phyloP scores from a whole-genome alignment of 2,797 vertebrate species.

The Xiphorhynchus erythropygius region DNA sequence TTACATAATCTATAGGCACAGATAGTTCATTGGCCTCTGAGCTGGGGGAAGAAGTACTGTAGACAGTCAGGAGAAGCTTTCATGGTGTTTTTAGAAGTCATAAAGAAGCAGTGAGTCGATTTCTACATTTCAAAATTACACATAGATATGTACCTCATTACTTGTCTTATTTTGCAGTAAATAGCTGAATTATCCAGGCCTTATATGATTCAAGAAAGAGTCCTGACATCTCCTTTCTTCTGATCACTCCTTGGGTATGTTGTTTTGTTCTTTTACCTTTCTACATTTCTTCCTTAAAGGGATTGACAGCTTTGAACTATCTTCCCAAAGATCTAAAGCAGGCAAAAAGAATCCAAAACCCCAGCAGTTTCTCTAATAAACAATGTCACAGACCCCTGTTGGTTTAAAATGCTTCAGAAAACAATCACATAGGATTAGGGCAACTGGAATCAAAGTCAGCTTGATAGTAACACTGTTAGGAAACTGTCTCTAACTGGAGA shows the following conservation, averaged over 20 bases:
- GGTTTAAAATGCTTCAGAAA: conserved; percentile 2
- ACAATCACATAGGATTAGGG: background rate
- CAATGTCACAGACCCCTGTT: background rate
- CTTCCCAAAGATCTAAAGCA: conserved; percentile 36
- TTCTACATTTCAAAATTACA: conserved; percentile 41
- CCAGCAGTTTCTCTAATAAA: background rate
- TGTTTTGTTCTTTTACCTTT: conserved; percentile 3
- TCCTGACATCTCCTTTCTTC: conserved; percentile 30
- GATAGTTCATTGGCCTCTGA: background rate
- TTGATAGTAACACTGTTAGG: background rate
- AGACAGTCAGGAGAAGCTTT: background rate
- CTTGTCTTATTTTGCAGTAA: conserved; percentile 3
- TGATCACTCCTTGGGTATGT: background rate
- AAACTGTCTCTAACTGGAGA: background rate
- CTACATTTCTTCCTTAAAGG: conserved; percentile 11
- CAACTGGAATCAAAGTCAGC: conserved; percentile 45
- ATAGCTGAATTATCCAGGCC: conserved; percentile 41
- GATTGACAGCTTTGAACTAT: conserved; percentile 46
- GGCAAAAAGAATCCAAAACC: background rate
- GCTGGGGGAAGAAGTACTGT: background rate
- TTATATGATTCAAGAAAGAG: conserved; percentile 3
- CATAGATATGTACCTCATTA: conserved; percentile 10
- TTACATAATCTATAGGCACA: background rate
- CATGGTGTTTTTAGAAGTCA: background rate
- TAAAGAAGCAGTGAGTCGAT: background rate